These are phyloP conservation scores for Drosophila malerkotliana DNA, from an alignment of 1,140 invertebrate genomes.

Conservation along the genomic window DNA sequence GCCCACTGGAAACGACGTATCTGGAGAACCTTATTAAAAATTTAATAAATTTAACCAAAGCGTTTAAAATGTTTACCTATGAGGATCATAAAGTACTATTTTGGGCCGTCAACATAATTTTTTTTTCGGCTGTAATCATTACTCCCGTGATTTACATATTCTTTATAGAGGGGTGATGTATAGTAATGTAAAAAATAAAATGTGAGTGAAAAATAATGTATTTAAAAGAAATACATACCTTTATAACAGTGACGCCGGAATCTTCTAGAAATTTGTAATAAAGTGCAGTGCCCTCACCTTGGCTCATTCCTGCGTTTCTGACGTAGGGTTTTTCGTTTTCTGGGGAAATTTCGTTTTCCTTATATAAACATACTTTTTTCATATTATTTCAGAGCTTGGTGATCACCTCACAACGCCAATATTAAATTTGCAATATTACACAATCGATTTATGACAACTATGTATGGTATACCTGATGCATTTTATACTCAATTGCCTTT, in stretches of 20 bases:
- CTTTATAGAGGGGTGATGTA: too few relatives aligned
- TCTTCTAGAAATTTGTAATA: too few relatives aligned
- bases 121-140: neutral
- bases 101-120: neutral
- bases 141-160: too few relatives aligned
- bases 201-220: neutral
- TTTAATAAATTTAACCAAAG: neutral
- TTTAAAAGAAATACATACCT: too few relatives aligned
- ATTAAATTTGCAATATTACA: constrained; percentile 7
- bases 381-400: neutral
- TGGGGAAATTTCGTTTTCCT: too few relatives aligned
- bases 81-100: neutral
- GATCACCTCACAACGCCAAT: constrained; percentile 1
- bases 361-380: too few relatives aligned
- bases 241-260: too few relatives aligned
- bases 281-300: too few relatives aligned
- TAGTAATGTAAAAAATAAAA: neutral
- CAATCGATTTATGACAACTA: constrained; percentile 4
- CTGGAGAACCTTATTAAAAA: too few relatives aligned
- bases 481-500: neutral
- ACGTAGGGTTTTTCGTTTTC: too few relatives aligned
- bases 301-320: too few relatives aligned
- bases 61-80: neutral
- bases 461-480: constrained; percentile 2
- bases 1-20: neutral